phyloP scores from a whole-genome alignment of 2,888 invertebrate species.

The Celastrina argiolus region DNA sequence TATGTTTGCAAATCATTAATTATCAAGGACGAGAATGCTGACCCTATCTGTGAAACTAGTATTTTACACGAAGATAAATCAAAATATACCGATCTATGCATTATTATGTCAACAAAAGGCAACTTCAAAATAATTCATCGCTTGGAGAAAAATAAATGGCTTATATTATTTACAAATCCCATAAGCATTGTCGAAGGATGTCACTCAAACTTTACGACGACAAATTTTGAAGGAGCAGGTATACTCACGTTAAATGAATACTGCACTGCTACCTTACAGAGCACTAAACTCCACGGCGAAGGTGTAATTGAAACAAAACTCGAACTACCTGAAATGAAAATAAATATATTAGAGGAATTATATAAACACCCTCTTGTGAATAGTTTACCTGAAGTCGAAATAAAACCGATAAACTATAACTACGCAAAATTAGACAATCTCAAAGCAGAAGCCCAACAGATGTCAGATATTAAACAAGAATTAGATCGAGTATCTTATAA shows the following conservation, averaged over 20 bases:
- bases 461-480: conserved; percentile 10
- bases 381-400: neutral
- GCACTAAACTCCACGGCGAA: neutral
- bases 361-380: neutral
- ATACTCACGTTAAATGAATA: neutral
- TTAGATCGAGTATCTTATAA: neutral
- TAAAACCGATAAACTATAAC: neutral
- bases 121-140: neutral
- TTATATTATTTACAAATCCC: neutral
- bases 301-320: neutral
- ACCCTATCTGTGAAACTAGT: conserved; percentile 13
- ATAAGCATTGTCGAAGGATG: neutral
- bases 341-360: neutral
- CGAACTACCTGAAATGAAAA: neutral
- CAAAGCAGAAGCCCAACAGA: conserved; percentile 2
- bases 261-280: neutral
- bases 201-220: neutral
- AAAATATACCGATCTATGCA: neutral
- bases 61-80: conserved; percentile 10
- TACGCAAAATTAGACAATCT: neutral
- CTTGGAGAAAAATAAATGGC: neutral
- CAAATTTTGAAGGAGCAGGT: neutral
- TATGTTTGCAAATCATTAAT: neutral
- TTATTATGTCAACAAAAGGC: conserved; percentile 5
- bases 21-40: conserved; percentile 2